These are phyloP conservation scores for Harmothoe impar DNA, from an alignment of 2,888 invertebrate species.

Conservation along the genomic window DNA sequence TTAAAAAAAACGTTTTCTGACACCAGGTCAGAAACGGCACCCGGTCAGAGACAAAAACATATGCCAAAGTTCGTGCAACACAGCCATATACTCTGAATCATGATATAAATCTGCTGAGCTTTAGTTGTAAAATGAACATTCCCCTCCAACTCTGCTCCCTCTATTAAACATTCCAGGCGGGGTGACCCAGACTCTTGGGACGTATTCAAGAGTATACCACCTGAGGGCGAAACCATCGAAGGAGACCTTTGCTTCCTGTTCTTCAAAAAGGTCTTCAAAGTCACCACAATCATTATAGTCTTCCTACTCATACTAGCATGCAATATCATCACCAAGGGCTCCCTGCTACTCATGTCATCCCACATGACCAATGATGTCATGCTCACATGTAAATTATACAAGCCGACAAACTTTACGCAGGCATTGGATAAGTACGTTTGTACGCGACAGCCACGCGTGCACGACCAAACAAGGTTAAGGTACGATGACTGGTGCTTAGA, in stretches of 20 bases:
- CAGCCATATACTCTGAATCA: too few relatives aligned
- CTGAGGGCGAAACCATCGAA: neutral
- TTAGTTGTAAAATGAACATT: too few relatives aligned
- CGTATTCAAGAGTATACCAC: slow-evolving; percentile 29
- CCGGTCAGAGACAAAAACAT: too few relatives aligned
- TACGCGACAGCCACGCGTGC: neutral
- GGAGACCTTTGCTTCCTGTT: slow-evolving; percentile 25
- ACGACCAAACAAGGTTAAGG: neutral
- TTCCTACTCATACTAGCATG: slow-evolving; percentile 8
- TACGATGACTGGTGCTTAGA: slow-evolving; percentile 22
- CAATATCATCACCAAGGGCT: neutral
- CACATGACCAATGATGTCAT: slow-evolving; percentile 20
- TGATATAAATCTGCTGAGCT: too few relatives aligned
- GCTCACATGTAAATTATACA: neutral
- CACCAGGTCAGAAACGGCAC: too few relatives aligned
- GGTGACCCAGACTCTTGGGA: slow-evolving; percentile 1
- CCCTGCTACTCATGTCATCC: slow-evolving; percentile 9
- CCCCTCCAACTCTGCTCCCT: too few relatives aligned
- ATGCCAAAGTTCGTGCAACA: too few relatives aligned
- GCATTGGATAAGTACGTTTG: neutral
- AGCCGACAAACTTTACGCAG: neutral
- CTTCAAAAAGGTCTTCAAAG: slow-evolving; percentile 13
- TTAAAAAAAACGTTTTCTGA: too few relatives aligned
- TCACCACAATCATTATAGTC: neutral
- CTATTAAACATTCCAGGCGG: slow-evolving; percentile 14